Conservation (phyloP, 2,888 invertebrate genomes). For the Clanis bilineata region DNA sequence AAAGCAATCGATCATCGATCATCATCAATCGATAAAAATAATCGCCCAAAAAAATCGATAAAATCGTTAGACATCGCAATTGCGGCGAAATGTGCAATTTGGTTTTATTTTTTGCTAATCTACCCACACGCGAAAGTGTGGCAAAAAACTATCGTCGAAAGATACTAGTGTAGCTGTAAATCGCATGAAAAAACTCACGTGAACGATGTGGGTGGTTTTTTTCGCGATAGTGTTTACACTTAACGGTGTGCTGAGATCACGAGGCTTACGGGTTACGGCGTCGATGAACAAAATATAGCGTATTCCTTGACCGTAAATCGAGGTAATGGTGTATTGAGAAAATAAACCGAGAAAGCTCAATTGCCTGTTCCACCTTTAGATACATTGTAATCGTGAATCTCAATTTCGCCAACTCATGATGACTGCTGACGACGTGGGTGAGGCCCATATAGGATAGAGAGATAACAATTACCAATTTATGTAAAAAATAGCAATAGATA, state of each 20-base stretch:
- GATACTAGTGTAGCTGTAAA: constrained; percentile 51
- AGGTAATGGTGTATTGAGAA: not conserved
- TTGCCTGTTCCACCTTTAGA: not conserved
- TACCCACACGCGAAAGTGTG: constrained; percentile 7
- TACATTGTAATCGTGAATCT: not conserved
- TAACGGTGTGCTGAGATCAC: constrained; percentile 44
- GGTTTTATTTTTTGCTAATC: not conserved
- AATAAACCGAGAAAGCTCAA: not conserved
- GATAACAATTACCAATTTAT: too few relatives aligned
- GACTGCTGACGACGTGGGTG: too few relatives aligned
- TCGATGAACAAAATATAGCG: not conserved
- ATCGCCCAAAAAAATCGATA: not conserved
- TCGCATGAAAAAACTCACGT: constrained; percentile 42
- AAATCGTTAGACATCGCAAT: not conserved
- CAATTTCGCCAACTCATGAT: too few relatives aligned
- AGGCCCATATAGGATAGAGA: too few relatives aligned
- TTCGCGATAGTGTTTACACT: constrained; percentile 49
- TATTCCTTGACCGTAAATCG: not conserved
- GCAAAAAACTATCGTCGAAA: constrained; percentile 11
- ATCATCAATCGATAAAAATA: not conserved
- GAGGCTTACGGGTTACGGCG: not conserved
- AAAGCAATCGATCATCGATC: not conserved
- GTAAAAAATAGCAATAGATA: too few relatives aligned
- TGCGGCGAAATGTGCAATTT: not conserved
- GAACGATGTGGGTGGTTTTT: constrained; percentile 42